Evolutionary conservation across 2,797 vertebrate species (phyloP).

Genomic region (Lepus oiostolus): DNA sequence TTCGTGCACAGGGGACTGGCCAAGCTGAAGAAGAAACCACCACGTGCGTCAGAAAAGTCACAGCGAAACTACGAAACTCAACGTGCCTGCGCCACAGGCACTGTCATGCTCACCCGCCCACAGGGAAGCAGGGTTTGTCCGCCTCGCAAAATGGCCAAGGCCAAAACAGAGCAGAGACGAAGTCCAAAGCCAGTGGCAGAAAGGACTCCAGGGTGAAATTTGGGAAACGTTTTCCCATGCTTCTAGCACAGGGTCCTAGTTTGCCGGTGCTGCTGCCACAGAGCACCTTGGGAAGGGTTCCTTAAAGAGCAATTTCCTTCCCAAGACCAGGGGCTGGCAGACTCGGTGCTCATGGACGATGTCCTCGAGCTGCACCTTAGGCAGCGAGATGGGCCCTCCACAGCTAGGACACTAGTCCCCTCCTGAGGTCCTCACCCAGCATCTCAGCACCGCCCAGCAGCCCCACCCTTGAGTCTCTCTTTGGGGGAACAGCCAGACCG

Average conservation of each 20-base stretch:
- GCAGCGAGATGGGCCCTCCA: too few relatives aligned
- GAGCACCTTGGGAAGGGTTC: too few relatives aligned
- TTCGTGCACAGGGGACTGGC: slow-evolving; percentile 5
- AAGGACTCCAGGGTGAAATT: background rate
- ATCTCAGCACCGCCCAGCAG: background rate
- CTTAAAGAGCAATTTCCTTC: too few relatives aligned
- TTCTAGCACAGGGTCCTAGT: background rate
- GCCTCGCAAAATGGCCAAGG: background rate
- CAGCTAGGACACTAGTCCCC: background rate
- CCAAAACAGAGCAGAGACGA: background rate
- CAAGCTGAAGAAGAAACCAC: background rate
- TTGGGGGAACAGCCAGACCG: background rate
- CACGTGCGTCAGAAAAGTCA: background rate
- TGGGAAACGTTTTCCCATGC: background rate
- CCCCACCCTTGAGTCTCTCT: too few relatives aligned
- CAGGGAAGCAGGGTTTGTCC: background rate
- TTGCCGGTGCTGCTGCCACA: background rate
- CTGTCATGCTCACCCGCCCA: background rate
- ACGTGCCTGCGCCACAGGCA: background rate
- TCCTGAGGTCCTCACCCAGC: background rate
- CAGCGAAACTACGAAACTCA: background rate
- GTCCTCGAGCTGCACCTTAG: background rate
- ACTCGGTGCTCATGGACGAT: background rate
- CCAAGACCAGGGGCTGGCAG: too few relatives aligned
- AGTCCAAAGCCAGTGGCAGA: background rate